Evolutionary conservation across 2,113 vertebrate genomes (phyloP), one percentile per base, ranked within the genome.

Genomic region (Oryzias curvinotus): DNA sequence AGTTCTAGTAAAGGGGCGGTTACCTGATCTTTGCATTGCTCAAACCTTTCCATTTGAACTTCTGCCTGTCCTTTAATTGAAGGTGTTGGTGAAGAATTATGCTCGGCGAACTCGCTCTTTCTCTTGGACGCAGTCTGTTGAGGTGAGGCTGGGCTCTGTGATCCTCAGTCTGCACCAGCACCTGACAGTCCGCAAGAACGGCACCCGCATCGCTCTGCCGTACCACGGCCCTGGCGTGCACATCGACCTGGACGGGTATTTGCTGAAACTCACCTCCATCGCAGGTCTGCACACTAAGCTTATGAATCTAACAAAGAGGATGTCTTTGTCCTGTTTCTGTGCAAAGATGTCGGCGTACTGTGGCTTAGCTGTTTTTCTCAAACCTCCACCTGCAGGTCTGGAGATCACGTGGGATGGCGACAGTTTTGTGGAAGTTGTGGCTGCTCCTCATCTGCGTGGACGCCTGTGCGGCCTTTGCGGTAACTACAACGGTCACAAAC

Each of bases 391-490:
- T 13, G 6, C 77, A 99, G 97, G 97, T 61, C 83, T 99, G 85
- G 96, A 96, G 91, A 96, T 99, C 86, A 98, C 97, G 0, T 99
- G 97, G 97, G 97, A 99, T 60, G 97, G 97, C 26, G 97, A 99
- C 93, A 98, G 97, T 79, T 96, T 99, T 76, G 96, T 99, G 26
- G 97, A 99, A 87, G 94, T 99, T 13, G 96, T 94, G 75, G 97
- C 97, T 0, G 95, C 95, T 0, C 95, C 96, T 0, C 94, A 96
- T 58, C 91, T 99, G 65, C 95, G 95, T 7, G 95, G 95, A 53
- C 96, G 89, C 54, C 94, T 99, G 46, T 99, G 97, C 21, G 97
- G 97, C 30, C 92, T 99, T 1, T 99, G 97, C 54, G 97, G 97
- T 45, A 99, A 99, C 89, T 99, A 99, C 83, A 99, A 99, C 0